A percentile compares a stretch with the other conserved stretches of the same genome.
Evolutionary conservation across 2,113 vertebrate species (phyloP).

Genomic region (Passer montanus): DNA sequence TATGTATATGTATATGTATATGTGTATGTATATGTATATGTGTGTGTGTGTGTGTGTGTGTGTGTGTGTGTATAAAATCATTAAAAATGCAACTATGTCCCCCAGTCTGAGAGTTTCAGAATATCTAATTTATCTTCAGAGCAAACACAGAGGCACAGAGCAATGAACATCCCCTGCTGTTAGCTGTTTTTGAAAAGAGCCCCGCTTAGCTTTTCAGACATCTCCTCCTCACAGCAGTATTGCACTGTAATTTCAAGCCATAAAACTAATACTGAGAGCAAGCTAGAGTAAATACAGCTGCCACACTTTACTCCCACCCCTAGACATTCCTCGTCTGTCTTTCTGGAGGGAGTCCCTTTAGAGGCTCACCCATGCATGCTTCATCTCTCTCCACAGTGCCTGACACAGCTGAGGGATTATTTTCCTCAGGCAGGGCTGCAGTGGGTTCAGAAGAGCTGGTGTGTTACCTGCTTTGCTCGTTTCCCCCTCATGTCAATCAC

Average conservation of each 20-base stretch:
- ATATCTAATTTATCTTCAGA: conserved; percentile 8
- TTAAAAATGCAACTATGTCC: not conserved
- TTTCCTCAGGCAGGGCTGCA: not conserved
- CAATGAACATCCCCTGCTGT: conserved; percentile 11
- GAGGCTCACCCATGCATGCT: not conserved
- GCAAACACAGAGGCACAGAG: not conserved
- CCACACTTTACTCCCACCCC: not conserved
- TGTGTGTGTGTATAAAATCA: not conserved
- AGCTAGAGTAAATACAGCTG: conserved; percentile 18
- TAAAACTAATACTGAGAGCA: conserved; percentile 1
- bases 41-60: too few relatives aligned
- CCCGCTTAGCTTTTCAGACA: not conserved
- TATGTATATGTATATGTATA: too few relatives aligned
- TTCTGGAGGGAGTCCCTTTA: not conserved
- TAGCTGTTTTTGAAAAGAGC: conserved; percentile 9
- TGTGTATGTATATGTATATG: too few relatives aligned
- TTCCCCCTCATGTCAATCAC: not conserved
- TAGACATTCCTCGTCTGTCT: accelerated
- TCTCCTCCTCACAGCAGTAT: conserved; percentile 13
- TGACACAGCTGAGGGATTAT: not conserved
- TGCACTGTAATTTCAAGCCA: conserved; percentile 24
- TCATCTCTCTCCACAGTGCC: not conserved
- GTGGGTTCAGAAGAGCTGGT: not conserved
- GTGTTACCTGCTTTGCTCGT: not conserved
- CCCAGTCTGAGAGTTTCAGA: not conserved